A percentile compares a stretch with the other conserved stretches of the same genome.
phyloP scores from a whole-genome alignment of 2,888 invertebrate genomes.

The Nomada fabriciana region DNA sequence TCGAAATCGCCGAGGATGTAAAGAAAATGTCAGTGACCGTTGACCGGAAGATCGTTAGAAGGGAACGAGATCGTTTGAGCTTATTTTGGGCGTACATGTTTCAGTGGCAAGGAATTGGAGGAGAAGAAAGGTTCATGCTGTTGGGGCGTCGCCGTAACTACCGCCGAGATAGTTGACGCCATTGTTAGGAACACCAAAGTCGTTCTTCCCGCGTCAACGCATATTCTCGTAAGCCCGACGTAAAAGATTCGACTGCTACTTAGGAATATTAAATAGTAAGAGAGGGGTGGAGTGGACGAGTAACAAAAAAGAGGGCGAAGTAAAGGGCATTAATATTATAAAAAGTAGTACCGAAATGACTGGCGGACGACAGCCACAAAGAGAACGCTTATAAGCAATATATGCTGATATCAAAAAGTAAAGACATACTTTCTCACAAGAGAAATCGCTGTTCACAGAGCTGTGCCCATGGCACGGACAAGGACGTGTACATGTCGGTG shows the following conservation, averaged over 20 bases:
- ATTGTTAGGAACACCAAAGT: slow-evolving; percentile 83
- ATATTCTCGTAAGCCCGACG: slow-evolving; percentile 81
- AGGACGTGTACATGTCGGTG: slow-evolving; percentile 87
- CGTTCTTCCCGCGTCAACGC: slow-evolving; percentile 83
- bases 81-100: slow-evolving; percentile 15
- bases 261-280: too few species aligned
- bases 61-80: neutral
- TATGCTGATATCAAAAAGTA: too few species aligned
- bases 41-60: neutral
- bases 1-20: slow-evolving; percentile 77
- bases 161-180: slow-evolving; percentile 83
- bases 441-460: slow-evolving; percentile 68
- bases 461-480: slow-evolving; percentile 85
- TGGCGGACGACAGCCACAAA: too few species aligned
- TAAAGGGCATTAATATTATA: too few species aligned
- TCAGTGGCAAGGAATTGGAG: slow-evolving; percentile 70
- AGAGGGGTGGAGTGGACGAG: too few species aligned
- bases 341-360: too few species aligned
- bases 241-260: too few species aligned
- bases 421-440: too few species aligned
- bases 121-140: slow-evolving; percentile 79
- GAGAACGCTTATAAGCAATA: too few species aligned
- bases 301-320: too few species aligned
- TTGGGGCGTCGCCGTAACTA: slow-evolving; percentile 85
- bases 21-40: slow-evolving; percentile 72